Base-by-base conservation (phyloP, 2,113 vertebrate genomes). In the Gymnorhina tibicen region DNA sequence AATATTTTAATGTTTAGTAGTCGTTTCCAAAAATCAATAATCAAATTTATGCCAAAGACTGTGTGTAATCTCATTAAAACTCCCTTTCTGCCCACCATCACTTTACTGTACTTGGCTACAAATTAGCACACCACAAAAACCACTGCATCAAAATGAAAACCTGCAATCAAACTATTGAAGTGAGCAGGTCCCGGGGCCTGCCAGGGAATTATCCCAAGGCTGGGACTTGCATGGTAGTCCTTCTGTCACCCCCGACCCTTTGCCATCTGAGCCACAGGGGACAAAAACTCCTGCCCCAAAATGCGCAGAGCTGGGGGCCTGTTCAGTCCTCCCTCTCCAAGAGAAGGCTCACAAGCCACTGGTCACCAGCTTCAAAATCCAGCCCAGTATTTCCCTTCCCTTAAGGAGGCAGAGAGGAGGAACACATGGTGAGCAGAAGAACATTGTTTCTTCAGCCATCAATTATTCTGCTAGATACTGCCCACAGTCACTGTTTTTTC, bases 401-500 rank as follows among this genome's bases (percentile, higher is more conserved):
- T 20, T 28, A 8, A 41, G 11, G 10, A 60, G 9, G 10, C 47
- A 69, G 20, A 64, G 13, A 42, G 47, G 9, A 74, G 16, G 12
- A 75, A 21, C 23, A 28, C 1, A 1, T 9, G 30, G 32, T 16
- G 33, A 87, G 5, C 27, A 69, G 62, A 64, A 78, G 8, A 77
- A 8, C 8, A 16, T 37, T 13, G n/a, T 68, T 91, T 49, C 42
- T 87, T 41, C 47, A 81, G 16, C 14, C 24, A 53, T 37, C 50
- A 52, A 10, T 63, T 55, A 17, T 50, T 59, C 69, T 72, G 58
- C 22, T 44, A 79, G 15, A 8, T 47, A 19, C 10, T 55, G 26
- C 13, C 9, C 20, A 13, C 1, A 28, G 26, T 6, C 9, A 55
- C n/a, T 33, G 24, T 0, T 6, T 30, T 47, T 22, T 7, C 2